Evolutionary conservation across 1,140 invertebrate genomes (phyloP), one percentile per base, ranked within the genome.

Genomic region (Xylocopa sonorina): DNA sequence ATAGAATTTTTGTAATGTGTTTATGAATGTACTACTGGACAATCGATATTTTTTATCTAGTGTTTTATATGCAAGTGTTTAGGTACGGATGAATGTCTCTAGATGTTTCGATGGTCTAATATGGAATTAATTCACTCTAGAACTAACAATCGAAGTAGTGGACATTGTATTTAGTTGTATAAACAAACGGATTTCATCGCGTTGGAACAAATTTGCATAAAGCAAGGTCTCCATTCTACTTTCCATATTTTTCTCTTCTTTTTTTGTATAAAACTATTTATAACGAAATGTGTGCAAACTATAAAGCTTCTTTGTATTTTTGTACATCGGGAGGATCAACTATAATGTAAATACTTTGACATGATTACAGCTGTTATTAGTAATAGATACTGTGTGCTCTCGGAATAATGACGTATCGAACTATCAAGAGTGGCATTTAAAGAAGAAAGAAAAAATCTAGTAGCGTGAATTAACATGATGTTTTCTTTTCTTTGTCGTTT

Each of bases 341-440:
- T n/a, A n/a, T n/a, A n/a, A 3, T 76, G 73, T 76, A 67, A 24
- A 67, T 75, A 67, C n/a, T 53, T 64, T 55, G 18, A 21, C 10
- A 14, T 9, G 12, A 53, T 32, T 46, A 12, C 21, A 3, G 5
- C 12, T 29, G 16, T 38, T 50, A 43, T 63, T 38, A 62, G 27
- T 63, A 41, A 24, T 32, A 18, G 0, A 41, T 18, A 27, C 18
- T 10, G 12, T 55, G 41, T n/a, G 27, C 7, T 24, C 12, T 3
- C 27, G 6, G 27, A 50, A n/a, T 46, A 50, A 6, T 67, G 18
- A 43, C 3, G 41, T 64, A 64, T 27, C 3, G 3, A 32, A 3
- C 32, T 57, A 57, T 32, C 4, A n/a, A n/a, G 0, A 29, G 6
- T 21, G 6, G 6, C 10, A 41, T n/a, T 58, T 46, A n/a, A 21